Conservation (phyloP, 1,140 invertebrate species). For the Dendrolimus kikuchii region DNA sequence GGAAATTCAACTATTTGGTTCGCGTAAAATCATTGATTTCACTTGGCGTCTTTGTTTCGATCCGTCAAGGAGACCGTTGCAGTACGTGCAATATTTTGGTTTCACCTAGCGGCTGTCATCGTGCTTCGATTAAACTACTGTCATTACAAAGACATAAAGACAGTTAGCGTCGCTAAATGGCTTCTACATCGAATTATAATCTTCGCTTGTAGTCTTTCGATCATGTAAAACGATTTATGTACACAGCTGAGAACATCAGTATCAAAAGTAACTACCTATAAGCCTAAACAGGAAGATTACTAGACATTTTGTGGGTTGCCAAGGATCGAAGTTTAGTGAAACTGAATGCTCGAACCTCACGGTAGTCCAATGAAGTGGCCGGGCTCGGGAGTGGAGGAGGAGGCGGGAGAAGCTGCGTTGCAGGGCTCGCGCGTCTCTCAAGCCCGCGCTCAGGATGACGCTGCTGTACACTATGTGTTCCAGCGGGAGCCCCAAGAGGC, state of each 20-base stretch:
- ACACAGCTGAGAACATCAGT: slow-evolving; percentile 29
- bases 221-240: slow-evolving; percentile 47
- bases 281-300: slow-evolving; percentile 31
- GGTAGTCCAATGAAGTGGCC: slow-evolving; percentile 73
- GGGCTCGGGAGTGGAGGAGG: slow-evolving; percentile 66
- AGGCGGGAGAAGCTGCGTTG: slow-evolving; percentile 60
- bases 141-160: slow-evolving; percentile 65
- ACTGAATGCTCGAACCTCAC: slow-evolving; percentile 73
- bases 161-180: slow-evolving; percentile 46
- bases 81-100: slow-evolving; percentile 64
- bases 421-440: slow-evolving; percentile 58
- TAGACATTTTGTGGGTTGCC: slow-evolving; percentile 35
- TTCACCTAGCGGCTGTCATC: slow-evolving; percentile 62
- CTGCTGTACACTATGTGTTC: slow-evolving; percentile 90
- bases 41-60: slow-evolving; percentile 45
- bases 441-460: slow-evolving; percentile 84
- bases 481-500: slow-evolving; percentile 84
- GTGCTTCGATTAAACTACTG: slow-evolving; percentile 60
- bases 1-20: slow-evolving; percentile 26
- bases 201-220: slow-evolving; percentile 32
- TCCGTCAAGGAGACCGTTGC: slow-evolving; percentile 48
- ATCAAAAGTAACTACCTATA: slow-evolving; percentile 27
- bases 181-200: slow-evolving; percentile 34
- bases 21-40: slow-evolving; percentile 26
- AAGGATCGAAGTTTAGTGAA: slow-evolving; percentile 47